Percentiles rank a stretch among this genome's conserved stretches.
Conservation (phyloP, 1,140 invertebrate species). For the Caenorhabditis inopinata region DNA sequence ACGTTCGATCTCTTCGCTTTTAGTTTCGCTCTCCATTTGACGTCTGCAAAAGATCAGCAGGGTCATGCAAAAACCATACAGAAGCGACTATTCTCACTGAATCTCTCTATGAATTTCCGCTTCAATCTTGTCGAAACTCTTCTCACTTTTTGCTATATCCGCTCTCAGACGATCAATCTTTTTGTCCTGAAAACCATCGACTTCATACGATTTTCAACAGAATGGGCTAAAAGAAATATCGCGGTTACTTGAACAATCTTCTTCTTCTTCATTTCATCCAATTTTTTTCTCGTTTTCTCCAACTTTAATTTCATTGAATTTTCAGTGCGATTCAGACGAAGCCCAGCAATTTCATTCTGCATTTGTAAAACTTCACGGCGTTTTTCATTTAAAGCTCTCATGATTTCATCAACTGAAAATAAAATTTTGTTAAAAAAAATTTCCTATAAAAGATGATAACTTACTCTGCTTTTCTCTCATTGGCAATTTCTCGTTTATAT, state of each 20-base stretch:
- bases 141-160: constrained; percentile 6
- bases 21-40: background rate
- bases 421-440: background rate
- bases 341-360: background rate
- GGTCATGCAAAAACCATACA: too few relatives aligned
- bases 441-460: too few relatives aligned
- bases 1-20: background rate
- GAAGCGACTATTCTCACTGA: background rate
- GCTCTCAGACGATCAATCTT: background rate
- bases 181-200: background rate
- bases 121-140: constrained; percentile 17
- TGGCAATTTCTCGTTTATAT: background rate
- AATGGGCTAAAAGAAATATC: background rate
- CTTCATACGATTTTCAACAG: too few relatives aligned
- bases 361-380: background rate
- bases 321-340: background rate
- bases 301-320: background rate
- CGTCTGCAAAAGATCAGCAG: too few relatives aligned
- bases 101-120: constrained; percentile 3
- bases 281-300: constrained; percentile 4
- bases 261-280: constrained; percentile 18
- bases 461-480: background rate
- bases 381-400: constrained; percentile 3
- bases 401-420: constrained; percentile 1
- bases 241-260: background rate